Conservation (phyloP, 2,888 invertebrate species). For the Coenonympha arcania region DNA sequence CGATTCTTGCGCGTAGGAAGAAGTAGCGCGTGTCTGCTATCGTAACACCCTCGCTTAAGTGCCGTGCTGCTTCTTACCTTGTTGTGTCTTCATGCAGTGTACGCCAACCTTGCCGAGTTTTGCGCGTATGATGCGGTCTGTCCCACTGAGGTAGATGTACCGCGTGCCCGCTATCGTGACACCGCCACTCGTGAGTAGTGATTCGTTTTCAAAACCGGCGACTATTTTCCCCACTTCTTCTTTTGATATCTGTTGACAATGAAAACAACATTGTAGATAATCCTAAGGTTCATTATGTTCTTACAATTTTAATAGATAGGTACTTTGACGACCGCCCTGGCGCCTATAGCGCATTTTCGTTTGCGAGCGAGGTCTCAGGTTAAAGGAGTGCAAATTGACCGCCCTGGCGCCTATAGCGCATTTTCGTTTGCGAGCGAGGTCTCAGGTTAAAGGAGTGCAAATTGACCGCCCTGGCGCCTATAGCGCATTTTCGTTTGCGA, state of each 20-base stretch:
- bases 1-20: conserved; percentile 94
- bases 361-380: too few species aligned
- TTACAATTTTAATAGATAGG: too few species aligned
- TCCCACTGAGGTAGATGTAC: conserved; percentile 96
- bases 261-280: neutral
- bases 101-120: conserved; percentile 95
- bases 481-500: too few species aligned
- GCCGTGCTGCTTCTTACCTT: conserved; percentile 83
- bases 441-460: too few species aligned
- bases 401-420: too few species aligned
- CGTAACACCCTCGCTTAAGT: too few species aligned
- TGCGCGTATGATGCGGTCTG: conserved; percentile 93
- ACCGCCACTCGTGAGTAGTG: conserved; percentile 90
- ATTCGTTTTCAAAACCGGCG: conserved; percentile 91
- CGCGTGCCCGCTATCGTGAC: conserved; percentile 93
- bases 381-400: too few species aligned
- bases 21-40: conserved; percentile 82
- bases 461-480: too few species aligned
- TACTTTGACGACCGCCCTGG: too few species aligned
- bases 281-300: neutral
- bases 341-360: too few species aligned
- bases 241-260: conserved; percentile 83
- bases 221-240: conserved; percentile 92
- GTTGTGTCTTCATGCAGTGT: conserved; percentile 96
- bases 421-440: too few species aligned